Conservation (phyloP, 2,113 vertebrate species). For the Scomber japonicus region DNA sequence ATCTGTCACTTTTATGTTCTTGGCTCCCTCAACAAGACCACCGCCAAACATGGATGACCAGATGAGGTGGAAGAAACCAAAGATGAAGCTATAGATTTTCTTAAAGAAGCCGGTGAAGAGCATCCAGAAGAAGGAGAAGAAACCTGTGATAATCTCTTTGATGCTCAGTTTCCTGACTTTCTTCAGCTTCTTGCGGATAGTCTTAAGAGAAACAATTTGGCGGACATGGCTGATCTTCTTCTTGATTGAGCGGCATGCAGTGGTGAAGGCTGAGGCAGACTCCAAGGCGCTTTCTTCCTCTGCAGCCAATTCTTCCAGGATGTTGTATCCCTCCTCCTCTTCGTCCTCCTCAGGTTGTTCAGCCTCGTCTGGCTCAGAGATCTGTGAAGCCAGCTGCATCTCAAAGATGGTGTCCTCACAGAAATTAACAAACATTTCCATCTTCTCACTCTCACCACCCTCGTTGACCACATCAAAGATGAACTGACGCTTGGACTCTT, state of each 20-base stretch:
- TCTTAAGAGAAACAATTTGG: conserved; percentile 89
- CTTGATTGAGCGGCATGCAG: conserved; percentile 88
- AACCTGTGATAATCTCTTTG: conserved; percentile 91
- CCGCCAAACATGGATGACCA: conserved; percentile 98
- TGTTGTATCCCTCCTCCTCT: conserved; percentile 84
- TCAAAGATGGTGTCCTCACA: conserved; percentile 99
- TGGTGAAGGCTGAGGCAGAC: conserved; percentile 91
- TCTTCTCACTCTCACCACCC: conserved; percentile 97
- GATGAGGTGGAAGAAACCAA: conserved; percentile 94
- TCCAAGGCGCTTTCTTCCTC: conserved; percentile 86
- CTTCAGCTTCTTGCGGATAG: conserved; percentile 89
- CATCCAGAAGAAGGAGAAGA: conserved; percentile 95
- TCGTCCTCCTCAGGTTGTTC: conserved; percentile 91
- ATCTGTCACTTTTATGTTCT: conserved; percentile 98
- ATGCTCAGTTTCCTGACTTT: conserved; percentile 92
- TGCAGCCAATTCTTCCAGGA: conserved; percentile 84
- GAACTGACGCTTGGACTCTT: conserved; percentile 97
- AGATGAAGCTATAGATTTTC: conserved; percentile 89
- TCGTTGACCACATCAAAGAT: conserved; percentile 99
- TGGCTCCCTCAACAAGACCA: conserved; percentile 96
- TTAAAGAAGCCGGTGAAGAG: conserved; percentile 91
- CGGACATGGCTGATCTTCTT: conserved; percentile 83
- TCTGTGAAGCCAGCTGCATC: conserved; percentile 98
- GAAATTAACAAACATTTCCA: conserved; percentile 99
- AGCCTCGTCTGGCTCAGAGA: conserved; percentile 90